Conservation (phyloP, 2,797 vertebrate genomes). For the Ceyx erithaca region DNA sequence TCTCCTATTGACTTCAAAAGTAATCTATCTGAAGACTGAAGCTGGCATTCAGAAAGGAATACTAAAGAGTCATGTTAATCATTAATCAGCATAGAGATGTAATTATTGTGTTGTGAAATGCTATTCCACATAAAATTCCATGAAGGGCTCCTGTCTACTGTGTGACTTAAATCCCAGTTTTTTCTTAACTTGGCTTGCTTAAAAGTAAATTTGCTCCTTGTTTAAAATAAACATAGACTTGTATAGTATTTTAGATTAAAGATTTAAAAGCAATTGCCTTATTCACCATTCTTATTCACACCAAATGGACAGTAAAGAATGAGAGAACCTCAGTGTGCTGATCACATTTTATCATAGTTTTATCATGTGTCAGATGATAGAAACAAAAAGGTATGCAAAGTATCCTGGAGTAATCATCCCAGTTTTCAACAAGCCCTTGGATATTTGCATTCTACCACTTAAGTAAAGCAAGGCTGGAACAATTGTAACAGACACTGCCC, state of each 20-base stretch:
- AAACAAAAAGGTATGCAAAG: neutral
- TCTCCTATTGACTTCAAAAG: constrained; percentile 40
- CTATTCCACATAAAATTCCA: neutral
- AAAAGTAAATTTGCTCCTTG: neutral
- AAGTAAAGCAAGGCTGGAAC: neutral
- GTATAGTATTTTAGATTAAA: neutral
- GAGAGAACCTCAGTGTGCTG: neutral
- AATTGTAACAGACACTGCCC: fast-evolving
- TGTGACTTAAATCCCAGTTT: neutral
- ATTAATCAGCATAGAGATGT: neutral
- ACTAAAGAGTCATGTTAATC: constrained; percentile 11
- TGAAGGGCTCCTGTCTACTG: neutral
- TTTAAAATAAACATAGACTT: neutral
- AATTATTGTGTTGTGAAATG: constrained; percentile 42
- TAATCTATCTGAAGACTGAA: constrained; percentile 2
- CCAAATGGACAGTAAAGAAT: neutral
- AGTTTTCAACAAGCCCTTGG: neutral
- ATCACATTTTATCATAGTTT: neutral
- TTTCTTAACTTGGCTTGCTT: neutral
- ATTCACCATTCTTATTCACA: neutral
- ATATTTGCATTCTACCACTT: neutral
- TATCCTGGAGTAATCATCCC: neutral
- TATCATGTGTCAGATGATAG: neutral
- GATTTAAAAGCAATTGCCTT: neutral
- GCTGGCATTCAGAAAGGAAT: constrained; percentile 25